Conservation (phyloP, 2,888 invertebrate genomes). For the Pocota personata region DNA sequence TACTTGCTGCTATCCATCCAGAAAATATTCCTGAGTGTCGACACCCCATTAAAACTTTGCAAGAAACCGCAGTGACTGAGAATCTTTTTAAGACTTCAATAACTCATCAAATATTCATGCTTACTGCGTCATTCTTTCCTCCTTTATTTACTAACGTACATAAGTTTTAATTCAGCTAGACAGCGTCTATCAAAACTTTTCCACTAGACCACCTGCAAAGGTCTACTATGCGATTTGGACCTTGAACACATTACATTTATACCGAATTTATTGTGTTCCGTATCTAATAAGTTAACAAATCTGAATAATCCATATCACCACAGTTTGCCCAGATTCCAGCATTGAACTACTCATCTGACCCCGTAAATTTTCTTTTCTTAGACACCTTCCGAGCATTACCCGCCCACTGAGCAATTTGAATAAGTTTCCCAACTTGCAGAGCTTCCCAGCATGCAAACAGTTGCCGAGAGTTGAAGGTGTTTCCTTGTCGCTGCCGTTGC, state of each 20-base stretch:
- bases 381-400: constrained; percentile 23
- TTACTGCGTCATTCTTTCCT: too few species aligned
- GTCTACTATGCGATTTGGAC: not conserved
- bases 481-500: constrained; percentile 44
- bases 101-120: too few species aligned
- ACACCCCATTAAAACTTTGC: too few species aligned
- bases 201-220: not conserved
- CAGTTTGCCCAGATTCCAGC: constrained; percentile 4
- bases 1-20: too few species aligned
- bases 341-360: constrained; percentile 51
- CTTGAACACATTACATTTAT: not conserved
- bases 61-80: too few species aligned
- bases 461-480: constrained; percentile 38
- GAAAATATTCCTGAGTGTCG: too few species aligned
- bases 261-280: not conserved
- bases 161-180: too few species aligned
- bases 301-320: too few species aligned
- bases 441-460: constrained; percentile 10
- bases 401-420: constrained; percentile 53
- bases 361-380: constrained; percentile 36
- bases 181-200: not conserved
- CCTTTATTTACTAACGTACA: too few species aligned
- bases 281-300: not conserved
- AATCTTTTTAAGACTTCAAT: too few species aligned
- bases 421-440: constrained; percentile 38